phyloP scores from a whole-genome alignment of 2,113 vertebrate species.

The Hylia prasina region DNA sequence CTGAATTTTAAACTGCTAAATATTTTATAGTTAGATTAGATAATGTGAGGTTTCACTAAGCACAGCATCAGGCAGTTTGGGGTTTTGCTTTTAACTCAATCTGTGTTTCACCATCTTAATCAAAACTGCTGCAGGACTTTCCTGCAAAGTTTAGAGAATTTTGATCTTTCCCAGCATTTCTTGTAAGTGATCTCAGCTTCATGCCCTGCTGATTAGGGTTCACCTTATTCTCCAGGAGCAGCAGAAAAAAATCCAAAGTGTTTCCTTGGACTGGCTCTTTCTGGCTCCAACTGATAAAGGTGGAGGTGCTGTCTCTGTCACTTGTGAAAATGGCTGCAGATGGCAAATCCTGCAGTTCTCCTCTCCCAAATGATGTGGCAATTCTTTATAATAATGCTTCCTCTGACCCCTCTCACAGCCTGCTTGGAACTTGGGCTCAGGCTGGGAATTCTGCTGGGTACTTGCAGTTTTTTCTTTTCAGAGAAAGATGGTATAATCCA shows the following conservation, averaged over 20 bases:
- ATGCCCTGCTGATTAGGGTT: neutral
- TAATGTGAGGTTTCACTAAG: neutral
- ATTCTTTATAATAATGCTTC: neutral
- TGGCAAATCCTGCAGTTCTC: neutral
- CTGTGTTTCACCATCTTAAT: neutral
- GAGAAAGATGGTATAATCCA: neutral
- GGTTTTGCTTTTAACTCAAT: neutral
- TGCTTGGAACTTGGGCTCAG: neutral
- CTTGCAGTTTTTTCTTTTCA: neutral
- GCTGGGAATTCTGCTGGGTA: neutral
- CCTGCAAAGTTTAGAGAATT: neutral
- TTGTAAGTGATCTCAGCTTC: neutral
- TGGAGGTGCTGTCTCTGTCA: neutral
- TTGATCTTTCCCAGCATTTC: neutral
- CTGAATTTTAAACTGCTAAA: constrained; percentile 32
- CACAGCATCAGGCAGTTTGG: neutral
- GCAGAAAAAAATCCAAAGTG: neutral
- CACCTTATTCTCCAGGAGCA: neutral
- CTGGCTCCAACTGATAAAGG: neutral
- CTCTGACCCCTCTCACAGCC: neutral
- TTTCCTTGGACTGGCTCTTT: neutral
- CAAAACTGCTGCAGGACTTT: neutral
- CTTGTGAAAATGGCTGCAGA: neutral
- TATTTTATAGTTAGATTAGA: neutral
- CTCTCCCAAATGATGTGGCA: neutral